These are phyloP conservation scores for Galbula dea DNA, from an alignment of 2,113 vertebrate species.

Conservation along the genomic window DNA sequence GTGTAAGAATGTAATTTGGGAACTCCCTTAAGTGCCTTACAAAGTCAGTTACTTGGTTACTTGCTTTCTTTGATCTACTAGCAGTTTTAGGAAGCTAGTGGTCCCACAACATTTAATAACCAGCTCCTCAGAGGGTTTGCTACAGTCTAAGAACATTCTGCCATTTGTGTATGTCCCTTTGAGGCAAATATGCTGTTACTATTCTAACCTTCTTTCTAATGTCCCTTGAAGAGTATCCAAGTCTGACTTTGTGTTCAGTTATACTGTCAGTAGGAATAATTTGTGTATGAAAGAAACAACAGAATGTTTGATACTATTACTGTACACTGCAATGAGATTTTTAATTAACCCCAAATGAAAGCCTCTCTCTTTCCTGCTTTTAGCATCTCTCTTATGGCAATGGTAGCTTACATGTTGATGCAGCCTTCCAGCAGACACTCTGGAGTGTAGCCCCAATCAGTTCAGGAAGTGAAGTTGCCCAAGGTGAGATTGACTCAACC, in stretches of 20 bases:
- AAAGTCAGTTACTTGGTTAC: background rate
- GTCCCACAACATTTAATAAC: background rate
- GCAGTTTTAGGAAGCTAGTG: background rate
- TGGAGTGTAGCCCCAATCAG: constrained; percentile 97
- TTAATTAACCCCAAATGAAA: background rate
- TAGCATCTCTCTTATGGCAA: constrained; percentile 93
- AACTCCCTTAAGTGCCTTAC: background rate
- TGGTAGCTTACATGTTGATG: constrained; percentile 88
- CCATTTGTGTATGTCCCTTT: background rate
- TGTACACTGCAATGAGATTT: background rate
- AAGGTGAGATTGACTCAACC: constrained; percentile 78
- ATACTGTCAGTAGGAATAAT: background rate
- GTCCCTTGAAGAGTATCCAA: background rate
- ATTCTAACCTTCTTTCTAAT: background rate
- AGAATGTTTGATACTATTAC: background rate
- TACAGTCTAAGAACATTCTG: background rate
- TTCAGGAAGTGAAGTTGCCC: constrained; percentile 92
- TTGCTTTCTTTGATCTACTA: background rate
- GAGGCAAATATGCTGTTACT: background rate
- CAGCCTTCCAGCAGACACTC: constrained; percentile 95
- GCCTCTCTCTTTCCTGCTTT: background rate
- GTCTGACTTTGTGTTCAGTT: background rate
- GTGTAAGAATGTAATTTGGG: background rate
- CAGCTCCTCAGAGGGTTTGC: background rate
- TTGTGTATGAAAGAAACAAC: background rate